phyloP scores from a whole-genome alignment of 2,888 invertebrate species.

The Tipula confusa region DNA sequence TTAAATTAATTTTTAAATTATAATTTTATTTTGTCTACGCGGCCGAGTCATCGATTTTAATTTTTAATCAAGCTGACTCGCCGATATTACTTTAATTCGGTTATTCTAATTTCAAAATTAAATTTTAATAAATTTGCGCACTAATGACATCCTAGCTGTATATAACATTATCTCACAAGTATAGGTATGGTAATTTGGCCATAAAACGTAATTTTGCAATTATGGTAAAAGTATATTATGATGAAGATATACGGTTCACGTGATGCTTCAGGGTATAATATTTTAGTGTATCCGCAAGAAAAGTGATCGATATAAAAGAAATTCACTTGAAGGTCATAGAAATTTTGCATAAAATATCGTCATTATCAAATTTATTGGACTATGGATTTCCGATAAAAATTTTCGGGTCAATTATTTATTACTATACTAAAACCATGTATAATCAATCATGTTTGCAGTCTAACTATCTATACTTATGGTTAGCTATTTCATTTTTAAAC shows the following conservation, averaged over 20 bases:
- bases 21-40: neutral
- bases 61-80: conserved; percentile 6
- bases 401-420: too few species aligned
- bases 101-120: neutral
- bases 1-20: neutral
- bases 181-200: neutral
- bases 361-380: too few species aligned
- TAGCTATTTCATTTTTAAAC: too few species aligned
- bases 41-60: conserved; percentile 7
- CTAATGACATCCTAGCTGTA: neutral
- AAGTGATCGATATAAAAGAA: neutral
- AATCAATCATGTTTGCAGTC: too few species aligned
- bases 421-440: too few species aligned
- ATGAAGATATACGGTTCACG: neutral
- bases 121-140: neutral
- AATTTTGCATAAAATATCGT: too few species aligned
- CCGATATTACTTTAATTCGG: neutral
- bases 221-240: neutral
- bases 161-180: neutral
- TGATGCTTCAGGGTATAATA: neutral
- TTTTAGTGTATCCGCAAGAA: neutral
- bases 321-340: neutral
- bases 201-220: neutral
- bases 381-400: too few species aligned
- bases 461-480: too few species aligned